Conservation (phyloP, 2,797 vertebrate genomes). For the Myripristis murdjan region DNA sequence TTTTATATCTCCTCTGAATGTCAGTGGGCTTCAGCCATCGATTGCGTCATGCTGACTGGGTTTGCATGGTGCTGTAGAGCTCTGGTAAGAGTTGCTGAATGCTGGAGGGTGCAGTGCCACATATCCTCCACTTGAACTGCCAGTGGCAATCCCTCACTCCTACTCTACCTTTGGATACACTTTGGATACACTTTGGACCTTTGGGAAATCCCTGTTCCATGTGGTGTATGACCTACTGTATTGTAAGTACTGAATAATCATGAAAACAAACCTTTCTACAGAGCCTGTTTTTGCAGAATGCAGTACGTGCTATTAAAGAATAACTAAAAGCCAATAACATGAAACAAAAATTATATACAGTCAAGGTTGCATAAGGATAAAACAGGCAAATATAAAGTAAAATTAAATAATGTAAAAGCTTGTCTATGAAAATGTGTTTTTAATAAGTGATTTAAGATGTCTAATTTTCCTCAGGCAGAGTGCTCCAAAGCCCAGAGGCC, state of each 20-base stretch:
- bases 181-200: too few species aligned
- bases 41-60: slow-evolving; percentile 10
- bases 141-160: not conserved
- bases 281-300: too few species aligned
- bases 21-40: slow-evolving; percentile 1
- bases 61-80: not conserved
- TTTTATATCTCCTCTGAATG: slow-evolving; percentile 6
- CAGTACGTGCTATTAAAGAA: too few species aligned
- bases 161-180: not conserved
- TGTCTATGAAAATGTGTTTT: slow-evolving; percentile 16
- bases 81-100: not conserved
- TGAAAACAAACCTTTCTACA: not conserved
- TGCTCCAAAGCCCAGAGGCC: not conserved
- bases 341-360: too few species aligned
- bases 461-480: slow-evolving; percentile 27
- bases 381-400: too few species aligned
- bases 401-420: slow-evolving; percentile 8
- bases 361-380: too few species aligned
- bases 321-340: too few species aligned
- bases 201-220: not conserved
- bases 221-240: not conserved
- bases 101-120: not conserved
- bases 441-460: not conserved
- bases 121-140: slow-evolving; percentile 1
- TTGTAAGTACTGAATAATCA: not conserved